These are phyloP conservation scores for Antennarius striatus DNA, from an alignment of 2,113 vertebrate genomes.

Conservation along the genomic window DNA sequence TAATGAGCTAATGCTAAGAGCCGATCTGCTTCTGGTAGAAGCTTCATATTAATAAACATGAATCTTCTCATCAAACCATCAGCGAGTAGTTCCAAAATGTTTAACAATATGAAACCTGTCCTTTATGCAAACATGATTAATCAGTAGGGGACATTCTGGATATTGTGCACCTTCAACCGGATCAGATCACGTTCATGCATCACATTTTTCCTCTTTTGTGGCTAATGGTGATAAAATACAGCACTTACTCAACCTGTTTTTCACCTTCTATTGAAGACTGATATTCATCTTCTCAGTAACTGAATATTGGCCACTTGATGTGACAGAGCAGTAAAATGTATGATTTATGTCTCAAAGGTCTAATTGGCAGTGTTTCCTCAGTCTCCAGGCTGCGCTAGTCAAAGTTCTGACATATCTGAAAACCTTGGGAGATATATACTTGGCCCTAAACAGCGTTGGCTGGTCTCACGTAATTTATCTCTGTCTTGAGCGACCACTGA, in stretches of 20 bases:
- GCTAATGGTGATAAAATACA: background rate
- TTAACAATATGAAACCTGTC: background rate
- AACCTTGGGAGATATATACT: constrained; percentile 65
- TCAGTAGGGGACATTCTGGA: background rate
- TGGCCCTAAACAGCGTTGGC: constrained; percentile 56
- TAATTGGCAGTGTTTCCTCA: constrained; percentile 65
- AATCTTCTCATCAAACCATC: no score
- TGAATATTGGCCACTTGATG: constrained; percentile 36
- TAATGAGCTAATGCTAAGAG: no score
- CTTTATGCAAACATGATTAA: background rate
- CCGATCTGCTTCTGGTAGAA: no score
- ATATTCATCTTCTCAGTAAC: constrained; percentile 37
- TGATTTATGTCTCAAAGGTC: constrained; percentile 73
- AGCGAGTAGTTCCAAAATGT: no score
- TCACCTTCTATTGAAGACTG: constrained; percentile 42
- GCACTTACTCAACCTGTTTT: constrained; percentile 32
- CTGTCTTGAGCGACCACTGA: constrained; percentile 53
- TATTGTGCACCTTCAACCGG: constrained; percentile 4
- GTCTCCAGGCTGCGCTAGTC: constrained; percentile 48
- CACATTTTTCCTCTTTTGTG: constrained; percentile 13
- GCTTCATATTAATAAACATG: no score
- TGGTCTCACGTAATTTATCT: constrained; percentile 66
- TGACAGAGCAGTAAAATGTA: constrained; percentile 63
- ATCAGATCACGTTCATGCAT: constrained; percentile 13
- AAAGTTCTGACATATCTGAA: constrained; percentile 66